Evolutionary conservation across 2,113 vertebrate genomes (phyloP).

Genomic region (Himantopus leucocephalus): DNA sequence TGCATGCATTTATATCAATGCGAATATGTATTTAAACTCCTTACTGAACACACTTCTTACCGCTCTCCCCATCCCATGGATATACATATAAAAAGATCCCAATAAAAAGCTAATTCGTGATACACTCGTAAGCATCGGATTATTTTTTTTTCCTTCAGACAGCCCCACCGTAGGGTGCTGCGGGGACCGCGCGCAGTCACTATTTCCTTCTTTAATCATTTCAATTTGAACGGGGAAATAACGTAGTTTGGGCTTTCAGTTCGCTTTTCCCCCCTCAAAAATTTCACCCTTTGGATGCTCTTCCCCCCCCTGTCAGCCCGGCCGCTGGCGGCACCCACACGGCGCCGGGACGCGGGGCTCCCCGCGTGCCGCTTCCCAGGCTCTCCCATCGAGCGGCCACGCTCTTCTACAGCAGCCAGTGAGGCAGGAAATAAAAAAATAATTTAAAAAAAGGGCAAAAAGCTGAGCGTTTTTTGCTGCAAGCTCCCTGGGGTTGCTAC

Average conservation of each 20-base stretch:
- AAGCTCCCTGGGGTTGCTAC: not conserved
- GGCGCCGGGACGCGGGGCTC: not conserved
- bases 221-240: not conserved
- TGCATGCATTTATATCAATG: not conserved
- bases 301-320: rapidly evolving
- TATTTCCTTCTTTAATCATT: rapidly evolving
- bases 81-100: not conserved
- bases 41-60: not conserved
- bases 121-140: not conserved
- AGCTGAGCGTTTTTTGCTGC: rapidly evolving
- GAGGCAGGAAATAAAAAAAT: not conserved
- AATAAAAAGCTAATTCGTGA: not conserved
- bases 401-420: not conserved
- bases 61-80: not conserved
- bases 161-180: not conserved
- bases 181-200: rapidly evolving
- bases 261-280: not conserved
- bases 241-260: not conserved
- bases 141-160: not conserved
- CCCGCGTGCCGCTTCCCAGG: not conserved
- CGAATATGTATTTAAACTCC: not conserved
- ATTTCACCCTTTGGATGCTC: no score
- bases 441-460: not conserved
- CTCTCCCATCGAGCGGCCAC: rapidly evolving
- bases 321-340: no score